Evolutionary conservation across 2,888 invertebrate genomes (phyloP), one percentile per base, ranked within the genome.

Genomic region (Troides aeacus): DNA sequence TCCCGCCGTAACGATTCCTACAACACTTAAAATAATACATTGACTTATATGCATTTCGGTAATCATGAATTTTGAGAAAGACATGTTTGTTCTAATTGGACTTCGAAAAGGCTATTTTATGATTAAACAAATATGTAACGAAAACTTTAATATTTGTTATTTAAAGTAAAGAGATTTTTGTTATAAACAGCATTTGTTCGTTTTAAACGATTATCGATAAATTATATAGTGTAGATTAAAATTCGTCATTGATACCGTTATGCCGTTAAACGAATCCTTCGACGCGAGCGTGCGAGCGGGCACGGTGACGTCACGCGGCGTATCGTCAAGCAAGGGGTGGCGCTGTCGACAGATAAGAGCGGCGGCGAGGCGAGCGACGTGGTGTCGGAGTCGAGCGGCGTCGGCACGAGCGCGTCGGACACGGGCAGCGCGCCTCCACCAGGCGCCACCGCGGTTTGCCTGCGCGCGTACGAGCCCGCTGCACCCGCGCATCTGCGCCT

Each of bases 301-400:
- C 53, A 8, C 53, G 53, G 53, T n/a, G 36, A 24, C 8, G 23
- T 58, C 23, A 42, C 18, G 57, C 23, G 57, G 57, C 12, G 57
- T 12, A 23, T 24, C 57, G 62, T 68, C 63, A 68, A 18, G 58
- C 58, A 68, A 59, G 8, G 30, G 50, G 63, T 21, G 30, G 68
- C 68, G 58, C 67, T 68, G 63, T 84, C 93, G 93, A 83, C 94
- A 97, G 97, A 97, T 94, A 97, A 97, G 93, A 97, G 97, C 87
- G 94, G 97, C 81, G 97, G 97, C 74, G 97, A 97, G 87, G 95
- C 96, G 76, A 97, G 97, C 90, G 97, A 97, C 93, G 96, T 97
- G 85, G 97, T 97, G 83, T 97, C 97, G 89, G 97, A 98, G 92
- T 97, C 97, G 81, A 97, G 97, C 75, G 97, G 97, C 71, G 97